Base-by-base conservation (phyloP, 1,140 invertebrate species). In the Tetramorium alpestre region DNA sequence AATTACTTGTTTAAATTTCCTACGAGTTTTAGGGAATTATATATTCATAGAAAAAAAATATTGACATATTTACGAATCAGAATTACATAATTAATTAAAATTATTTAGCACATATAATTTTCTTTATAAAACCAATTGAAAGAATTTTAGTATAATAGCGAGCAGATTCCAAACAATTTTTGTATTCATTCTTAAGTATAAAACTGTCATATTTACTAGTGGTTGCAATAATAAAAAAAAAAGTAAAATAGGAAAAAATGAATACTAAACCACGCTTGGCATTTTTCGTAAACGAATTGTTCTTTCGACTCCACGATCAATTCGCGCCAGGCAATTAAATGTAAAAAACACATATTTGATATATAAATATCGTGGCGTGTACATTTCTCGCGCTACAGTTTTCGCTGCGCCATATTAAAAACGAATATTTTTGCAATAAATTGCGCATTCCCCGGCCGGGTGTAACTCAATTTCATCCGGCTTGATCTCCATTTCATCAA, bases 241-340 rank as follows among this genome's bases (percentile, higher is more conserved):
- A 25, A 13, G 7, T 3, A 54, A 25, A 73, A 58, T 22, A 44
- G 18, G 33, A 28, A 81, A 81, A 73, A 84, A 38, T 18, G 22
- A 18, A 25, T 73, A 60, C 8, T 38, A 70, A 69, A 73, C 69
- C 69, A 73, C 80, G 80, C 54, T 58, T 41, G 67, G 80, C 80
- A 84, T 84, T 84, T 84, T 84, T 84, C 69, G 54, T 47, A 84
- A 84, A 75, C 80, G 80, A 84, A 84, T 75, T 84, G 80, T 84
- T 84, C 80, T 84, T 84, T 75, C 80, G 64, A 56, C 22, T 81
- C 64, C 78, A 56, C 69, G 80, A 84, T 84, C 80, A 84, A 84
- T 85, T 85, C 62, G 82, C 73, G 73, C 82, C 82, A 69, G 73
- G 73, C 82, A 85, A 85, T 85, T 85, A 85, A 85, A 85, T 85